These are phyloP conservation scores for Coelopa pilipes DNA, from an alignment of 2,888 invertebrate species.

Conservation along the genomic window DNA sequence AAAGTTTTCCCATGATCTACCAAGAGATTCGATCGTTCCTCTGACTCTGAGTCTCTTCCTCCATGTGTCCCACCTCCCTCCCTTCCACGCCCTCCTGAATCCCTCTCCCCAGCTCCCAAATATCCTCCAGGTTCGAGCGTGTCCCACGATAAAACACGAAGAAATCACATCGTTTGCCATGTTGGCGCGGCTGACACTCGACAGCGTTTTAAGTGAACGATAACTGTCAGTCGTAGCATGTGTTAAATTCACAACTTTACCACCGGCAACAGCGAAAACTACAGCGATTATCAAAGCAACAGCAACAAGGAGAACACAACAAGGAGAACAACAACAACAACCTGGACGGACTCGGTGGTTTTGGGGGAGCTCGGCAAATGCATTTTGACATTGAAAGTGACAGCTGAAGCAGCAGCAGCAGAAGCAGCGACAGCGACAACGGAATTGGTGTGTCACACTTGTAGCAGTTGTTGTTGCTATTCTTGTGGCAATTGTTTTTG, in stretches of 20 bases:
- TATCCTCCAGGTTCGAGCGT: not conserved
- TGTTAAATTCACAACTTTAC: constrained; percentile 26
- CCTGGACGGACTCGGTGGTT: not conserved
- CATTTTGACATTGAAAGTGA: constrained; percentile 38
- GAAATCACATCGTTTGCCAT: not conserved
- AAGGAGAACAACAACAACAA: constrained; percentile 8
- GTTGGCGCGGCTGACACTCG: constrained; percentile 3
- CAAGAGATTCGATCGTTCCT: too few species aligned
- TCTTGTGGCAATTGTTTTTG: not conserved
- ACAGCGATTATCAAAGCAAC: not conserved
- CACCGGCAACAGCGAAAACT: not conserved
- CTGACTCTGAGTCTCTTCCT: not conserved
- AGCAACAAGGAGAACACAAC: not conserved
- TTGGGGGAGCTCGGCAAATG: constrained; percentile 29
- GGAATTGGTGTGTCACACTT: not conserved
- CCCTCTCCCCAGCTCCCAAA: not conserved
- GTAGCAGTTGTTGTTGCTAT: not conserved
- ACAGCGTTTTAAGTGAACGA: constrained; percentile 26
- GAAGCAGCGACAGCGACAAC: not conserved
- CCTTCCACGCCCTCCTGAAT: not conserved
- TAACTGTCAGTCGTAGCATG: constrained; percentile 33
- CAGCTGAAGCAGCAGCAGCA: constrained; percentile 4
- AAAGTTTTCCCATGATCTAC: too few species aligned
- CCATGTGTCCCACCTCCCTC: not conserved
- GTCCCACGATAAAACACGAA: not conserved